Conservation (phyloP, 2,888 invertebrate genomes). For the Dolichomitus sp. region DNA sequence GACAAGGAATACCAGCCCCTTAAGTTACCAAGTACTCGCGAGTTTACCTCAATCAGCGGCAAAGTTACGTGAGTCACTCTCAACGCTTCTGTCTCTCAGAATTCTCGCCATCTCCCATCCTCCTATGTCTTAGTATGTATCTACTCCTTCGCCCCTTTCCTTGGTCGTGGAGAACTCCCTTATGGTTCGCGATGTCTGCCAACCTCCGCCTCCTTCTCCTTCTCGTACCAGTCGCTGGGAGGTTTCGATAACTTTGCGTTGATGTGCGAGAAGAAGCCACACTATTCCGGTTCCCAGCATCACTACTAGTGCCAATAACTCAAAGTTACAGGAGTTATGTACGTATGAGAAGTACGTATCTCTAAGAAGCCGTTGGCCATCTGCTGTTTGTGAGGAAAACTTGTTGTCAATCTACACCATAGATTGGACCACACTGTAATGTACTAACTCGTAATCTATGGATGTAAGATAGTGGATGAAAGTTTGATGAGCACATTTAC, state of each 20-base stretch:
- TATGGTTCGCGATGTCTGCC: neutral
- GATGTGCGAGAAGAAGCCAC: slow-evolving; percentile 9
- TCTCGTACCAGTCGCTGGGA: neutral
- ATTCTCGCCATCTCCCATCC: slow-evolving; percentile 8
- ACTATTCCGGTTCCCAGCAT: neutral
- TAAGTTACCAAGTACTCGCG: slow-evolving; percentile 73
- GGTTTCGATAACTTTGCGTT: slow-evolving; percentile 25
- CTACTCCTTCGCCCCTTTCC: slow-evolving; percentile 7
- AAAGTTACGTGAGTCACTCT: slow-evolving; percentile 75
- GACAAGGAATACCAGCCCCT: slow-evolving; percentile 59
- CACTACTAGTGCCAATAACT: slow-evolving; percentile 12
- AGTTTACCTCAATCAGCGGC: slow-evolving; percentile 79
- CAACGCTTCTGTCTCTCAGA: slow-evolving; percentile 57
- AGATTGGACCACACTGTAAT: neutral
- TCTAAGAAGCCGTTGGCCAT: neutral
- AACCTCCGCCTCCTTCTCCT: slow-evolving; percentile 2
- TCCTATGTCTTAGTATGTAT: neutral
- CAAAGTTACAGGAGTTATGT: slow-evolving; percentile 3
- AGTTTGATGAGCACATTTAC: neutral
- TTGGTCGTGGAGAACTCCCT: slow-evolving; percentile 5
- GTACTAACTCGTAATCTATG: too few relatives aligned
- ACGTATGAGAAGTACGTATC: neutral
- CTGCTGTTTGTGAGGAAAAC: neutral
- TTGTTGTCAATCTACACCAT: neutral
- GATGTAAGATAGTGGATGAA: neutral